Evolutionary conservation across 1,140 invertebrate species (phyloP).

Genomic region (Aphelenchoides besseyi): DNA sequence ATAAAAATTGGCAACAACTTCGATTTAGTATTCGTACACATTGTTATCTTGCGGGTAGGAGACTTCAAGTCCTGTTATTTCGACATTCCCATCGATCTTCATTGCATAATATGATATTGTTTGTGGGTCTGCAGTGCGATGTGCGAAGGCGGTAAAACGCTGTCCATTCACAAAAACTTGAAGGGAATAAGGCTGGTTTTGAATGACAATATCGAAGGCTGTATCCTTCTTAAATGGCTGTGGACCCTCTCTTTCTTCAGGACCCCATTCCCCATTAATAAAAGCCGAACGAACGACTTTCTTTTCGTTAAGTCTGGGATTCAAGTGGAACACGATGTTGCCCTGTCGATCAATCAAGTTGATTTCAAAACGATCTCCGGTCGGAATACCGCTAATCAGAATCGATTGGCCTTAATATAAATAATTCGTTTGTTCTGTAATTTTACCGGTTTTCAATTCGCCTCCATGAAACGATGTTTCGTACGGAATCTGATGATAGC

Average conservation of each 20-base stretch:
- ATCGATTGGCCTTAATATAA: neutral
- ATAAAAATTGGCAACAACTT: neutral
- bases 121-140: slow-evolving; percentile 48
- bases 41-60: slow-evolving; percentile 5
- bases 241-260: slow-evolving; percentile 57
- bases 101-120: slow-evolving; percentile 55
- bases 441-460: slow-evolving; percentile 22
- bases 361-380: slow-evolving; percentile 57
- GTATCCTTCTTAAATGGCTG: slow-evolving; percentile 59
- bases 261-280: slow-evolving; percentile 48
- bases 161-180: slow-evolving; percentile 53
- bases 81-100: slow-evolving; percentile 53
- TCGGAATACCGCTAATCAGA: slow-evolving; percentile 53
- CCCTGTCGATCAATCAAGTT: slow-evolving; percentile 50
- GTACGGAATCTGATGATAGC: slow-evolving; percentile 46
- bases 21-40: slow-evolving; percentile 16
- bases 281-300: slow-evolving; percentile 54
- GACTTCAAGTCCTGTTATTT: slow-evolving; percentile 59
- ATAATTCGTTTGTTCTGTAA: slow-evolving; percentile 20
- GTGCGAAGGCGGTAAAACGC: slow-evolving; percentile 54
- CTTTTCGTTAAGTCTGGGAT: slow-evolving; percentile 57
- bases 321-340: slow-evolving; percentile 58
- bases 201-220: slow-evolving; percentile 56
- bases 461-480: slow-evolving; percentile 47
- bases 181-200: slow-evolving; percentile 58